A percentile compares a stretch with the other conserved stretches of the same genome.
These are phyloP conservation scores for Cygnus buccinator DNA, from an alignment of 2,113 vertebrate species.

Conservation along the genomic window DNA sequence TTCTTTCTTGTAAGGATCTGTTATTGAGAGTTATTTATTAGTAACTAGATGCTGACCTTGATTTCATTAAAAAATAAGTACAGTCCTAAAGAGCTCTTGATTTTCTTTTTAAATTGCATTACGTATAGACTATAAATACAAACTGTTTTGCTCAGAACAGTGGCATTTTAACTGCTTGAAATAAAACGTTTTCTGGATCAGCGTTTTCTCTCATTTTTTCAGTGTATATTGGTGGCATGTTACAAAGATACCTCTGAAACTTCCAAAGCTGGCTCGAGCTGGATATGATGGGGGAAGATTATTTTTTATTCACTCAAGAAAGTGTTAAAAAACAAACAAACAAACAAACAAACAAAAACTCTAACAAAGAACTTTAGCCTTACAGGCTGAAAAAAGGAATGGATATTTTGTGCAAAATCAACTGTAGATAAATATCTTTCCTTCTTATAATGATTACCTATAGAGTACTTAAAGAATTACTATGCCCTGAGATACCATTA, in stretches of 20 bases:
- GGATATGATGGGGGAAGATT: not conserved
- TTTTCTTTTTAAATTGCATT: slow-evolving; percentile 32
- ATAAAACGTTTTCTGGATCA: slow-evolving; percentile 15
- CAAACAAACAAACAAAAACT: too few relatives aligned
- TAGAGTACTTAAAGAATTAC: not conserved
- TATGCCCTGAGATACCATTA: not conserved
- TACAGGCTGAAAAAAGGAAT: not conserved
- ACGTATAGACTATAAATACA: not conserved
- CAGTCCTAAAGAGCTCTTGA: not conserved
- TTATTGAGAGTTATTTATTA: slow-evolving; percentile 46
- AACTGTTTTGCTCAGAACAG: not conserved
- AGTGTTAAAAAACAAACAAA: not conserved
- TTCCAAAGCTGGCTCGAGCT: not conserved
- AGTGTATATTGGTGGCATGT: not conserved
- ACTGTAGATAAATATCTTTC: not conserved
- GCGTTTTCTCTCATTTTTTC: not conserved
- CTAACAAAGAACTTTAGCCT: not conserved
- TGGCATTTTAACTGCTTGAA: slow-evolving; percentile 1
- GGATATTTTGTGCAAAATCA: not conserved
- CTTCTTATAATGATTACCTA: not conserved
- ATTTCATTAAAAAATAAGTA: slow-evolving; percentile 49
- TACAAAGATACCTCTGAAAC: not conserved
- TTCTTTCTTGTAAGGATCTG: slow-evolving; percentile 10
- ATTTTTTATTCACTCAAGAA: not conserved
- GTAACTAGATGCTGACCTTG: slow-evolving; percentile 41